Percentiles rank a stretch among this genome's conserved stretches.
Evolutionary conservation across 2,113 vertebrate genomes (phyloP).

Genomic region (Furnarius figulus): DNA sequence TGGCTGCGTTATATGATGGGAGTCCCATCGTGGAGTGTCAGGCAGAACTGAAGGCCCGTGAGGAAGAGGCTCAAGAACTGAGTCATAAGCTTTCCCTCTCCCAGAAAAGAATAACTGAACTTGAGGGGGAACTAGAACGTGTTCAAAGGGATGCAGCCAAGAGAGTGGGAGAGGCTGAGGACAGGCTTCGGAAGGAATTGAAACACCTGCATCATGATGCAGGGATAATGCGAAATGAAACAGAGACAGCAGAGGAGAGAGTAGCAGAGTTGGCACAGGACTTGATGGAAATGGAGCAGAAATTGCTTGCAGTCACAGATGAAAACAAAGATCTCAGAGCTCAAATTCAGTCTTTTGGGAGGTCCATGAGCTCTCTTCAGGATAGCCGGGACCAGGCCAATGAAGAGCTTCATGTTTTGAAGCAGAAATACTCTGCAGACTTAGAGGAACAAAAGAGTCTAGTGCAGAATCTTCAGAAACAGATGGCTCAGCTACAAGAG

Average conservation of each 20-base stretch:
- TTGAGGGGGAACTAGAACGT: conserved; percentile 70
- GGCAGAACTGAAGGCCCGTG: conserved; percentile 72
- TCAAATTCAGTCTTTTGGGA: conserved; percentile 87
- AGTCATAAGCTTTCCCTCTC: conserved; percentile 75
- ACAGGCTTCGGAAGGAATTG: conserved; percentile 80
- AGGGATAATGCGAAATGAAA: conserved; percentile 91
- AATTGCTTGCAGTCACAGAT: conserved; percentile 82
- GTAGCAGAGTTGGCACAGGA: conserved; percentile 93
- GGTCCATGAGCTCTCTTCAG: conserved; percentile 91
- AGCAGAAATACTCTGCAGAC: conserved; percentile 55
- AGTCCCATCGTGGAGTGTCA: conserved; percentile 11
- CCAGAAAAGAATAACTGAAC: conserved; percentile 62
- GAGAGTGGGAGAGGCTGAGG: conserved; percentile 69
- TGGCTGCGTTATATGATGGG: conserved; percentile 38
- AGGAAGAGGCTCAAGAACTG: conserved; percentile 76
- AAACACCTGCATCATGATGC: conserved; percentile 87
- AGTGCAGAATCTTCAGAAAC: conserved; percentile 28
- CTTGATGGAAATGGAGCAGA: conserved; percentile 89
- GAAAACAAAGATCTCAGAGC: conserved; percentile 78
- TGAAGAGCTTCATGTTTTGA: conserved; percentile 69
- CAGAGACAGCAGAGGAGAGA: conserved; percentile 92
- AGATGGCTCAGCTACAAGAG: conserved; percentile 56
- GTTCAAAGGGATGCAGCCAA: conserved; percentile 63
- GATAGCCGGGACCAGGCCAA: conserved; percentile 84
- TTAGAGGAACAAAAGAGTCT: conserved; percentile 46